These are phyloP conservation scores for Pogonognathellus flavescens DNA, from an alignment of 1,140 invertebrate genomes.

Conservation along the genomic window DNA sequence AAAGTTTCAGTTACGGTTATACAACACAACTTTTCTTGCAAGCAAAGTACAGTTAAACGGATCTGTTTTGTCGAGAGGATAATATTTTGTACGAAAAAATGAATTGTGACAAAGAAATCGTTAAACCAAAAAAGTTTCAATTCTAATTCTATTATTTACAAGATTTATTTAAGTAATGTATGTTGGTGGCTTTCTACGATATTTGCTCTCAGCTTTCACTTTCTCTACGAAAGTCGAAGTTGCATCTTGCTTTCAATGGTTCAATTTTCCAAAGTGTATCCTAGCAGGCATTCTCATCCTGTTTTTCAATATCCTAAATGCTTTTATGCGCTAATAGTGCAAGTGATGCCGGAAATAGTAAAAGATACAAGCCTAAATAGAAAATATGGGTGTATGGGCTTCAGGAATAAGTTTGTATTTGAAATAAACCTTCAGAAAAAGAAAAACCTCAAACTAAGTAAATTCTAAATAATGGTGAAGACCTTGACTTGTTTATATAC, in stretches of 20 bases:
- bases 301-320: slow-evolving; percentile 47
- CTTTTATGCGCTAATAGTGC: background rate
- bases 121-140: too few relatives aligned
- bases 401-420: background rate
- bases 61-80: too few relatives aligned
- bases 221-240: background rate
- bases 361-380: slow-evolving; percentile 29
- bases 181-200: background rate
- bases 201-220: background rate
- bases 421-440: background rate
- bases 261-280: slow-evolving; percentile 41
- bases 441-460: slow-evolving; percentile 5
- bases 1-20: background rate
- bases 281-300: slow-evolving; percentile 10
- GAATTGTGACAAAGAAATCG: too few relatives aligned
- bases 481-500: slow-evolving; percentile 2
- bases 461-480: slow-evolving; percentile 23
- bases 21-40: too few relatives aligned
- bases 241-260: background rate
- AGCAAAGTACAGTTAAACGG: too few relatives aligned
- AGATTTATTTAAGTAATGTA: too few relatives aligned
- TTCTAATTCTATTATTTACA: too few relatives aligned
- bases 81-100: too few relatives aligned
- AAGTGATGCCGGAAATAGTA: background rate
- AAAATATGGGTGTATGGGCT: background rate